Evolutionary conservation across 1,140 invertebrate genomes (phyloP).

Genomic region (Brachionus rotundiformis): DNA sequence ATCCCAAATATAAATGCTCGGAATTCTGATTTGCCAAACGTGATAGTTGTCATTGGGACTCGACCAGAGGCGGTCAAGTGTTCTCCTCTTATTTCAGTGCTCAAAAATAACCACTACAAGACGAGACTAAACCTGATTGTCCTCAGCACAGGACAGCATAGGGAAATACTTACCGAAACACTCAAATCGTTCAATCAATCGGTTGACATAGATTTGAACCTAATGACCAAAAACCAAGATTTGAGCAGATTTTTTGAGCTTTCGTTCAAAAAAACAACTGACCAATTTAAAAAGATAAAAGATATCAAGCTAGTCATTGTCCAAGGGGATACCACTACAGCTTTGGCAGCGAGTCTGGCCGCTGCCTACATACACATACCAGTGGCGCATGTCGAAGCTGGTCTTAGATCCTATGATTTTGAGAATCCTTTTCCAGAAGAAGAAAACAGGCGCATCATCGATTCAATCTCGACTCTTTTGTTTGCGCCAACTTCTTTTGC

Average conservation of each 20-base stretch:
- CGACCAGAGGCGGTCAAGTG: slow-evolving; percentile 16
- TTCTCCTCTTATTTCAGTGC: not conserved
- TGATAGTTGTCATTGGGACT: not conserved
- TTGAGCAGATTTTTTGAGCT: not conserved
- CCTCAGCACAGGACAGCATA: not conserved
- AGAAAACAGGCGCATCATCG: not conserved
- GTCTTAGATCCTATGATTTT: not conserved
- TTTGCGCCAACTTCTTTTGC: slow-evolving; percentile 1
- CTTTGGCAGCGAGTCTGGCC: not conserved
- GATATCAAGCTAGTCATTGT: not conserved
- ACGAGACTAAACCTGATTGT: not conserved
- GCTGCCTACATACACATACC: not conserved
- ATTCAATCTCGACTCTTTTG: not conserved
- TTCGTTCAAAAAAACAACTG: not conserved
- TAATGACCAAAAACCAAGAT: not conserved
- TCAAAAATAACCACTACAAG: not conserved
- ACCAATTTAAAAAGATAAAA: not conserved
- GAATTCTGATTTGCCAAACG: not conserved
- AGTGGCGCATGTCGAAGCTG: slow-evolving; percentile 32
- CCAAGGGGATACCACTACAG: not conserved
- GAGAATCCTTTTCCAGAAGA: slow-evolving; percentile 12
- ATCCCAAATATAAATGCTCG: not conserved
- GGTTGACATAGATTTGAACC: slow-evolving; percentile 18
- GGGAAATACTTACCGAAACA: not conserved
- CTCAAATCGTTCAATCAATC: not conserved